Conservation (phyloP, 2,113 vertebrate genomes). For the Trichechus manatus region DNA sequence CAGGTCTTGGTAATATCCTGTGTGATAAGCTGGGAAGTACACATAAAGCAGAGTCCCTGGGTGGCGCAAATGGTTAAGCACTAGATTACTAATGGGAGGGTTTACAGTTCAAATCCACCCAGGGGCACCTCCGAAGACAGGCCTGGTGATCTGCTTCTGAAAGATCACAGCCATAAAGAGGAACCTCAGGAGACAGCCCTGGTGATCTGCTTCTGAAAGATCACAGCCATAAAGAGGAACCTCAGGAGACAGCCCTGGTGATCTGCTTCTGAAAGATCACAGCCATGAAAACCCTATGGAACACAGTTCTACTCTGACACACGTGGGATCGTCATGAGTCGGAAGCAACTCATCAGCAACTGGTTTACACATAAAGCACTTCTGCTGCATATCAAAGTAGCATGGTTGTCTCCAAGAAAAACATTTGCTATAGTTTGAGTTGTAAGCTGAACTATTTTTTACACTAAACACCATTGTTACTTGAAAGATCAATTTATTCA, state of each 20-base stretch:
- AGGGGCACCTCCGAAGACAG: background rate
- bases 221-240: background rate
- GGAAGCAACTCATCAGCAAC: background rate
- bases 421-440: background rate
- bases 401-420: background rate
- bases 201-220: background rate
- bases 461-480: slow-evolving; percentile 27
- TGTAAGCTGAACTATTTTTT: slow-evolving; percentile 19
- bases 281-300: background rate
- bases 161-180: background rate
- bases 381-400: background rate
- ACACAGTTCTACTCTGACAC: background rate
- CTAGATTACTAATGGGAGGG: background rate
- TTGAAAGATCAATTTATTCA: slow-evolving; percentile 49
- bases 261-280: background rate
- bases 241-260: background rate
- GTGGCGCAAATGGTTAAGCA: background rate
- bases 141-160: background rate
- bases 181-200: background rate
- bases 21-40: background rate
- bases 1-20: background rate
- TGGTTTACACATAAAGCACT: background rate
- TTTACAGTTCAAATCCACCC: background rate
- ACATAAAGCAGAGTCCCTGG: background rate
- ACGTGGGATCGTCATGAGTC: background rate